Percentiles rank a stretch among this genome's conserved stretches.
These are phyloP conservation scores for Melanogrammus aeglefinus DNA, from an alignment of 2,797 vertebrate species.

Conservation along the genomic window DNA sequence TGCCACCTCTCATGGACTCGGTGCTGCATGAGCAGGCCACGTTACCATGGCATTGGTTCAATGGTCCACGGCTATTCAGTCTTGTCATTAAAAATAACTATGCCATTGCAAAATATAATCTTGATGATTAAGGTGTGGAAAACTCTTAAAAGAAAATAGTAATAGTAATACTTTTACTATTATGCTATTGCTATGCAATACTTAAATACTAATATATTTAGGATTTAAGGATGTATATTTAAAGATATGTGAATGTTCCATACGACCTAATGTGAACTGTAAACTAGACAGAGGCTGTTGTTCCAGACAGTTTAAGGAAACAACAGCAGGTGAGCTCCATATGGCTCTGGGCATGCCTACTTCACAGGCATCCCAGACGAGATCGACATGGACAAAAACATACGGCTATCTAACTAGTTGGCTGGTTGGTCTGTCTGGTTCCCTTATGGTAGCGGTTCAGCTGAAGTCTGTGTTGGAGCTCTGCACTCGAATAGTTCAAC, in stretches of 20 bases:
- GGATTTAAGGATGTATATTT: background rate
- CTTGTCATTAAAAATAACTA: background rate
- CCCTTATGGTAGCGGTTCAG: background rate
- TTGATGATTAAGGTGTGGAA: background rate
- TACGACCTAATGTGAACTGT: background rate
- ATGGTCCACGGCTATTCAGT: background rate
- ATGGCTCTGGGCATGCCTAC: conserved; percentile 33
- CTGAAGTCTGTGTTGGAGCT: no score
- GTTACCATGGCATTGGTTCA: background rate
- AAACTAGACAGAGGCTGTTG: background rate
- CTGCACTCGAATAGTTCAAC: background rate
- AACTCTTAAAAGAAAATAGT: background rate
- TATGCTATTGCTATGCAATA: background rate
- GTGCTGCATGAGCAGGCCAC: background rate
- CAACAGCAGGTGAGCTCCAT: conserved; percentile 37
- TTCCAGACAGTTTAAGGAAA: conserved; percentile 8
- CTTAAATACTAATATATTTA: background rate
- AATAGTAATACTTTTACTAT: background rate
- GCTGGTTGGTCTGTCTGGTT: background rate
- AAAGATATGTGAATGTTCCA: background rate
- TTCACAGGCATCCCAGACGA: background rate
- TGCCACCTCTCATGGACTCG: background rate
- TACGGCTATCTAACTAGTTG: background rate
- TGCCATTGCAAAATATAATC: background rate
- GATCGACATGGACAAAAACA: background rate